Base-by-base conservation (phyloP, 2,888 invertebrate species). In the Lasioglossum vierecki region DNA sequence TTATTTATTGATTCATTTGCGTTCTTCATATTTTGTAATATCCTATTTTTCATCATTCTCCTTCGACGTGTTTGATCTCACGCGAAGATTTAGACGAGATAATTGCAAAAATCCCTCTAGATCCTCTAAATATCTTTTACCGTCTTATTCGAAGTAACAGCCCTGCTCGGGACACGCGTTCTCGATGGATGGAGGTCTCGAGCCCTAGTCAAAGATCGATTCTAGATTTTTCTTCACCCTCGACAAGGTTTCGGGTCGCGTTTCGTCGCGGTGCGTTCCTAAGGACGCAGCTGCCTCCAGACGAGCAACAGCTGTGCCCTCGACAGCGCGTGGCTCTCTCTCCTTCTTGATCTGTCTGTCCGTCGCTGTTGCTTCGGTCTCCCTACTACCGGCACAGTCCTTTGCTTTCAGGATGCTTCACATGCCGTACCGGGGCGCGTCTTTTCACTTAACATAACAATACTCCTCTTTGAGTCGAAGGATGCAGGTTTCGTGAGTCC, bases 381-480 rank as follows among this genome's bases (percentile, higher is more conserved):
- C 49, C 35, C 18, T 73, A 22, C 18, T 73, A 22, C 18, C 26
- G 44, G 44, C 79, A 44, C 79, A 44, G 71, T 83, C 83, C 80
- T 79, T 78, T 49, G 74, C 86, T 79, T 82, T 80, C 73, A 86
- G 79, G 86, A 88, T 82, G 73, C 79, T 80, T 79, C 80, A 79
- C 76, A 57, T 75, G 84, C 79, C 70, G 30, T 83, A 66, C 83
- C 18, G 82, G 22, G 35, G 85, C 86, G 86, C 89, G 87, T 88
- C 91, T 90, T 89, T 89, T 91, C 83, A 84, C 88, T 92, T 92
- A 91, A 86, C 92, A 91, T 91, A 92, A 93, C 92, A 92, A 92
- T 91, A 90, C 88, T 89, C 79, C 75, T 85, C 89, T 86, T 90
- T 89, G 57, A 35, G 11, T 3, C 35, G 49, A 72, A 73, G 87